Percentiles rank a stretch among this genome's conserved stretches.
Conservation (phyloP, 1,140 invertebrate genomes). For the Thaumetopoea pityocampa region DNA sequence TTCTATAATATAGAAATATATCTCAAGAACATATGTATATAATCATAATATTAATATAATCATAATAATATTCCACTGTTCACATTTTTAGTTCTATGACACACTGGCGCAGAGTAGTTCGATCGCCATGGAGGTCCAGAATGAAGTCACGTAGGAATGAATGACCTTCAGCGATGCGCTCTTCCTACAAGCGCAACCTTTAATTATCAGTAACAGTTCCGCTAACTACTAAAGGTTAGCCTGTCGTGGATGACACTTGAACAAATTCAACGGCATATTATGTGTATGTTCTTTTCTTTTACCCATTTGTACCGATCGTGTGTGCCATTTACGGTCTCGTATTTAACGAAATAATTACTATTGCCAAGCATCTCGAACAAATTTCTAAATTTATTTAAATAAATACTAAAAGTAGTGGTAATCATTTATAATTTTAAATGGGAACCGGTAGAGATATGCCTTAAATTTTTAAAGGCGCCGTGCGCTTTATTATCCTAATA, state of each 20-base stretch:
- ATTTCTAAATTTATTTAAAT: too few species aligned
- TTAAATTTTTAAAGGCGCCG: too few species aligned
- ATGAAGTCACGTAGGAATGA: conserved; percentile 27
- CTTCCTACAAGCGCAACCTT: conserved; percentile 17
- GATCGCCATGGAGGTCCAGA: conserved; percentile 26
- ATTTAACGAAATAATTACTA: too few species aligned
- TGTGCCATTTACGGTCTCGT: conserved; percentile 1
- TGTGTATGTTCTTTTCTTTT: conserved; percentile 2
- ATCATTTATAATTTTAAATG: too few species aligned
- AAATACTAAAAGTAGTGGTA: too few species aligned
- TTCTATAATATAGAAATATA: too few species aligned
- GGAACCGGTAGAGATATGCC: too few species aligned
- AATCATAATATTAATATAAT: too few species aligned
- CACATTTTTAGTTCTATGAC: conserved; percentile 17
- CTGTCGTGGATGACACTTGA: conserved; percentile 1
- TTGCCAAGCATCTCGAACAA: too few species aligned
- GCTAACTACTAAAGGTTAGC: conserved; percentile 1
- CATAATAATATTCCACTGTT: conserved; percentile 10
- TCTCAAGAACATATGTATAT: too few species aligned
- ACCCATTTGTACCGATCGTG: conserved; percentile 1
- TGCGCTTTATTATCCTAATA: too few species aligned
- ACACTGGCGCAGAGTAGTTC: conserved; percentile 20
- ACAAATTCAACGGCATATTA: conserved; percentile 1
- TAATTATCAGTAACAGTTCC: conserved; percentile 5
- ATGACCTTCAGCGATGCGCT: conserved; percentile 25